Evolutionary conservation across 2,888 invertebrate genomes (phyloP).

Genomic region (Trypoxylon attenuatum): DNA sequence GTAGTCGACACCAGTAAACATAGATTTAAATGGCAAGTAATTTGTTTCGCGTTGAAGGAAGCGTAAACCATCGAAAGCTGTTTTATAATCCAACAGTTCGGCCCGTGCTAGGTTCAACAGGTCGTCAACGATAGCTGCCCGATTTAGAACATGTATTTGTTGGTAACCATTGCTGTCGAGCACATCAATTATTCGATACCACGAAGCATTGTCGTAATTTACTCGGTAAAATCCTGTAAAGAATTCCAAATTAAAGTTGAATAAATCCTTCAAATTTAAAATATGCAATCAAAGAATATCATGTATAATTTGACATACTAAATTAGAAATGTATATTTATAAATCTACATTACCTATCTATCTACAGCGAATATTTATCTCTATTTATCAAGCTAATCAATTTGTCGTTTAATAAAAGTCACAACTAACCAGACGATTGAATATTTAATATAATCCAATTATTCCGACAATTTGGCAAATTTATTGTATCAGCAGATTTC

Average conservation of each 20-base stretch:
- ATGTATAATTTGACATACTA: background rate
- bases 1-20: constrained; percentile 76
- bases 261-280: too few relatives aligned
- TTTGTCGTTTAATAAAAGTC: too few relatives aligned
- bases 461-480: background rate
- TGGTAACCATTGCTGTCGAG: constrained; percentile 73
- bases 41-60: constrained; percentile 80
- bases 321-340: background rate
- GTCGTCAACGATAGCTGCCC: constrained; percentile 85
- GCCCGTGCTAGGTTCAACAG: constrained; percentile 78
- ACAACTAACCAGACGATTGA: constrained; percentile 80
- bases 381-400: too few relatives aligned
- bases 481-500: background rate
- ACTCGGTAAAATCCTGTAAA: constrained; percentile 80
- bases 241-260: too few relatives aligned
- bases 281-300: background rate
- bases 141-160: constrained; percentile 79
- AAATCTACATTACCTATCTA: too few relatives aligned
- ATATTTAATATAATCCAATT: constrained; percentile 86
- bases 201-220: constrained; percentile 78
- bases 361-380: too few relatives aligned
- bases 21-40: constrained; percentile 83
- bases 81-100: constrained; percentile 75
- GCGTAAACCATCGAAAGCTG: constrained; percentile 77
- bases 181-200: constrained; percentile 77